These are phyloP conservation scores for Tokudaia tokunoshimensis DNA, from an alignment of 2,797 vertebrate genomes.

Conservation along the genomic window DNA sequence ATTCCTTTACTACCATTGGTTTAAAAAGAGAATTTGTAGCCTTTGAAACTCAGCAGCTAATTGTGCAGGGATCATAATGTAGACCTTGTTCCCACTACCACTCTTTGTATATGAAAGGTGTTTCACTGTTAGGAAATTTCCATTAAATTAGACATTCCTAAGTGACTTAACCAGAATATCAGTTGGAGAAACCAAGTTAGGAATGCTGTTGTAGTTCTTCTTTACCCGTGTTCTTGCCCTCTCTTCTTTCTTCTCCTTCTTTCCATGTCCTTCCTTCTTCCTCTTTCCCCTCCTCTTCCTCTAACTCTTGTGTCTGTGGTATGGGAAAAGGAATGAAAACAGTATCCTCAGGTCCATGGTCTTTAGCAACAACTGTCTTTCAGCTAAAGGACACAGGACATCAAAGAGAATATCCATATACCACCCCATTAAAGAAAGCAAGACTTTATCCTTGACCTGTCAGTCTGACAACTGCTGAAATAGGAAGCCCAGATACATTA, in stretches of 20 bases:
- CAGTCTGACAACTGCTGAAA: not conserved
- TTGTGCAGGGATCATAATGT: constrained; percentile 54
- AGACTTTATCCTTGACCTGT: not conserved
- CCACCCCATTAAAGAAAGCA: not conserved
- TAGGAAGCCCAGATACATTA: not conserved
- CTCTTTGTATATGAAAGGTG: not conserved
- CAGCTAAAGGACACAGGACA: not conserved
- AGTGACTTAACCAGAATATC: not conserved
- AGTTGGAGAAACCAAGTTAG: not conserved
- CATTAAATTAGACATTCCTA: not conserved
- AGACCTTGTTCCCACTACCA: constrained; percentile 19
- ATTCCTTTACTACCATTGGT: constrained; percentile 14
- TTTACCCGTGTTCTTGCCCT: not conserved
- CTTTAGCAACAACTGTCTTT: not conserved
- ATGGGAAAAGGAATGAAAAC: not conserved
- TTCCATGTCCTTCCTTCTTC: too few species aligned
- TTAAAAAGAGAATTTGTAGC: constrained; percentile 51
- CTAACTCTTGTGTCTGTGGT: not conserved
- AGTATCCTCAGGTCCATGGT: too few species aligned
- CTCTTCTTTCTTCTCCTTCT: too few species aligned
- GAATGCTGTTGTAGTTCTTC: not conserved
- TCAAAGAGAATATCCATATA: not conserved
- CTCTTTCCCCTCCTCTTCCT: not conserved
- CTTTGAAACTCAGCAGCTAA: constrained; percentile 72
- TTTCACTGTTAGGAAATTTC: not conserved